phyloP scores from a whole-genome alignment of 1,140 invertebrate genomes.

The Kradibia gibbosae region DNA sequence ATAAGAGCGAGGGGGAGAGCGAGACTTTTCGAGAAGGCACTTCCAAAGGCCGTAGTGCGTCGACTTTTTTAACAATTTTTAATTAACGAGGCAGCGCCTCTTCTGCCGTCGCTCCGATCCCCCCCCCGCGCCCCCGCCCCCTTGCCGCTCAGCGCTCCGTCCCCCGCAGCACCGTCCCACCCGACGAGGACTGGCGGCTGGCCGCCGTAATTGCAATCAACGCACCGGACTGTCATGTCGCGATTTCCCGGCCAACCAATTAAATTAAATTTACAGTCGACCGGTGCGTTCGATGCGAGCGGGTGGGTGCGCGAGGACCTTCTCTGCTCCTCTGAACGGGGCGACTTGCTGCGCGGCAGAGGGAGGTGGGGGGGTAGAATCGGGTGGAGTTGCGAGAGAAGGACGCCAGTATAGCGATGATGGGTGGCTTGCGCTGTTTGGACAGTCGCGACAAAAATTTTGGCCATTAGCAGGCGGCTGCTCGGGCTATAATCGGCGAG shows the following conservation, averaged over 20 bases:
- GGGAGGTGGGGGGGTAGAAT: not conserved
- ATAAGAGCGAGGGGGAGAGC: not conserved
- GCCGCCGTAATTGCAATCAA: conserved; percentile 46
- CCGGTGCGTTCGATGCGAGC: conserved; percentile 19
- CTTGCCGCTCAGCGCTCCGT: not conserved
- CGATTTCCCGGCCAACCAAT: conserved; percentile 55
- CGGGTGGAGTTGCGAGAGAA: not conserved
- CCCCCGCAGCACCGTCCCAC: too few relatives aligned
- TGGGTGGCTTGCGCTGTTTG: not conserved
- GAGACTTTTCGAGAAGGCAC: not conserved
- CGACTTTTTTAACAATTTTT: conserved; percentile 50
- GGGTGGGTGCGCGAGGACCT: not conserved
- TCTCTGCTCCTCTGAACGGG: not conserved
- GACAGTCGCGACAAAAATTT: not conserved
- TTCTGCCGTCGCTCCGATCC: not conserved
- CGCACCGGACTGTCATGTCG: conserved; percentile 43
- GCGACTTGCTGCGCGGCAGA: not conserved
- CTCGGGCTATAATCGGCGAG: not conserved
- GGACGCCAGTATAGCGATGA: not conserved
- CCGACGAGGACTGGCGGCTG: not conserved
- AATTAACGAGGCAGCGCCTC: conserved; percentile 46
- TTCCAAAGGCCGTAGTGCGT: not conserved
- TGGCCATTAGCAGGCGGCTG: not conserved
- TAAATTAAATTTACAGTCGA: conserved; percentile 59
- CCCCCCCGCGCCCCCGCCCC: not conserved